Evolutionary conservation across 2,888 invertebrate species (phyloP), one percentile per base, ranked within the genome.

Genomic region (Hirtodrosophila histrioides): DNA sequence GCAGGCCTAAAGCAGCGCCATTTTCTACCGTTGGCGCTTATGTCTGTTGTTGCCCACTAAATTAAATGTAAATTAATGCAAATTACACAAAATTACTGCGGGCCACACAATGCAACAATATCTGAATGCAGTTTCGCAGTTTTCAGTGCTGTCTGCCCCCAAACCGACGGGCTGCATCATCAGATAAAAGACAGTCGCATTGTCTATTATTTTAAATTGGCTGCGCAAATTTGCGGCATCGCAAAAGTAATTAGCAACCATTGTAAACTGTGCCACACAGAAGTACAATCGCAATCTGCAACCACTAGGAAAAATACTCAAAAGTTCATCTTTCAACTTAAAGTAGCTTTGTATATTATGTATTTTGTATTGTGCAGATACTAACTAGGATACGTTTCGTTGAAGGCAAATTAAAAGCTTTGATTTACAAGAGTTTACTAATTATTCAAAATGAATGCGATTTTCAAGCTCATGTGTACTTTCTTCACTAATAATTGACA

Each of bases 41-140:
- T 17, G 17, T 1, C 36, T 70, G 44, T 45, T 69, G 44, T 45
- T 66, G 65, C 35, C 55, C 53, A 65, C 62, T 44, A 85, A 88
- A 88, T 88, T 86, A 88, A 85, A 84, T 88, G 87, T 77, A 88
- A 85, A 85, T 85, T 85, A 85, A 88, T 88, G 85, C 85, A 88
- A 88, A 85, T 85, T 88, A 86, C 84, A 55, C 67, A 55, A 68
- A 86, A 86, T 85, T 88, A 81, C 88, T 62, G 69, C 70, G 49
- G 67, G 62, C 63, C 54, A 37, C 46, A 72, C 64, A 64, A 56
- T 64, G 67, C 62, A 74, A 62, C 61, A 36, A 62, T 33, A 54
- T 35, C 48, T 50, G 57, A 58, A 57, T 49, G 39, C 48, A 61
- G 31, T 54, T 48, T 50, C 44, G 33, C 49, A 49, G 49, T 41